Conservation (phyloP, 64 coral and sea anemone genomes). For the Montipora efflorescens region DNA sequence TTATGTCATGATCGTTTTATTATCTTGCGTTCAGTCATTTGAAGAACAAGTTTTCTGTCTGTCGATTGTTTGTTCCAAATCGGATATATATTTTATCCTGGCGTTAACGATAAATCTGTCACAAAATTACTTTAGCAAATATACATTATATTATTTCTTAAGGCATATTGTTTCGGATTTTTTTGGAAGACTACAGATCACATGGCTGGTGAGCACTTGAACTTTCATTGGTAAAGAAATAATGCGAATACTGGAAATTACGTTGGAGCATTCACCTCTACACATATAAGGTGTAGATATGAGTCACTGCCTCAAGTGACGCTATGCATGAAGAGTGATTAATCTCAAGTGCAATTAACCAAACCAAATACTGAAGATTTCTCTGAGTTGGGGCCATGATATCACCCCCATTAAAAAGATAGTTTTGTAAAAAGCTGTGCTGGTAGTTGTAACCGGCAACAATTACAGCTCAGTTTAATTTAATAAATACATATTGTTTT, state of each 20-base stretch:
- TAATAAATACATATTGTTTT: neutral
- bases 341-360: constrained; percentile 2
- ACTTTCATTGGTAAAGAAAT: neutral
- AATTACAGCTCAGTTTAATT: no score
- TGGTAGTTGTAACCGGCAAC: neutral
- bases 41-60: neutral
- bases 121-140: no score
- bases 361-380: constrained; percentile 25
- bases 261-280: neutral
- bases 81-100: no score
- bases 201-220: neutral
- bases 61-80: neutral
- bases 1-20: neutral
- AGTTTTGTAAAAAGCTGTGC: neutral
- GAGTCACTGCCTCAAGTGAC: neutral
- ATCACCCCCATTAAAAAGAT: neutral
- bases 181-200: neutral
- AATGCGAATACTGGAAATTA: neutral
- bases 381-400: neutral
- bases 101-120: no score
- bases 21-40: neutral
- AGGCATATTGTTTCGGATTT: neutral
- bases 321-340: neutral
- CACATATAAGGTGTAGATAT: constrained; percentile 10
- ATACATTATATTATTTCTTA: neutral